These are phyloP conservation scores for Burhinus bistriatus DNA, from an alignment of 2,113 vertebrate species.

Conservation along the genomic window DNA sequence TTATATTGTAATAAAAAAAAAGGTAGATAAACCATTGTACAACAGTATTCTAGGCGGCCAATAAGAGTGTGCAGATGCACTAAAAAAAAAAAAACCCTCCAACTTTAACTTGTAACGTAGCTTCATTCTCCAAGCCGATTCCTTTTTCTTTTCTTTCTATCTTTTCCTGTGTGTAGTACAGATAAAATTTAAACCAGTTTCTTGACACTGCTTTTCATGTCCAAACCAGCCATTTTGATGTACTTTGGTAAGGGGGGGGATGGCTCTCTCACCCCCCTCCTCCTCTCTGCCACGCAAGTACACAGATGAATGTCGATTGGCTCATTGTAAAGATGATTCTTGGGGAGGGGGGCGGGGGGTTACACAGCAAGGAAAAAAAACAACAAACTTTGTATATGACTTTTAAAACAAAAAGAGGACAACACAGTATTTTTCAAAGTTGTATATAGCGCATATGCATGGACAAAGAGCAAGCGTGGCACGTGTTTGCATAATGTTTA, in stretches of 20 bases:
- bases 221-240: slow-evolving; percentile 85
- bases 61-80: slow-evolving; percentile 83
- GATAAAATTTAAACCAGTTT: slow-evolving; percentile 78
- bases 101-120: slow-evolving; percentile 91
- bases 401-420: slow-evolving; percentile 86
- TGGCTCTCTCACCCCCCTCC: slow-evolving; percentile 31
- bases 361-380: slow-evolving; percentile 63
- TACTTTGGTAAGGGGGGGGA: slow-evolving; percentile 71
- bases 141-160: slow-evolving; percentile 75
- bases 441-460: slow-evolving; percentile 99
- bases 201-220: slow-evolving; percentile 91
- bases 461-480: slow-evolving; percentile 95
- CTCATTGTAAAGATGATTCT: slow-evolving; percentile 77
- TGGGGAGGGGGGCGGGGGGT: slow-evolving; percentile 41
- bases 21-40: slow-evolving; percentile 92
- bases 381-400: slow-evolving; percentile 82
- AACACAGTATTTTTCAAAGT: slow-evolving; percentile 97
- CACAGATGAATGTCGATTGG: slow-evolving; percentile 81
- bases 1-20: slow-evolving; percentile 98
- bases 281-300: slow-evolving; percentile 37
- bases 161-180: slow-evolving; percentile 82
- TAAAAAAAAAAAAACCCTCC: slow-evolving; percentile 77
- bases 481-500: slow-evolving; percentile 99
- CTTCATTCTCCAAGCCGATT: slow-evolving; percentile 81
- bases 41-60: slow-evolving; percentile 97